phyloP scores from a whole-genome alignment of 2,113 vertebrate genomes.

The Equus przewalskii region DNA sequence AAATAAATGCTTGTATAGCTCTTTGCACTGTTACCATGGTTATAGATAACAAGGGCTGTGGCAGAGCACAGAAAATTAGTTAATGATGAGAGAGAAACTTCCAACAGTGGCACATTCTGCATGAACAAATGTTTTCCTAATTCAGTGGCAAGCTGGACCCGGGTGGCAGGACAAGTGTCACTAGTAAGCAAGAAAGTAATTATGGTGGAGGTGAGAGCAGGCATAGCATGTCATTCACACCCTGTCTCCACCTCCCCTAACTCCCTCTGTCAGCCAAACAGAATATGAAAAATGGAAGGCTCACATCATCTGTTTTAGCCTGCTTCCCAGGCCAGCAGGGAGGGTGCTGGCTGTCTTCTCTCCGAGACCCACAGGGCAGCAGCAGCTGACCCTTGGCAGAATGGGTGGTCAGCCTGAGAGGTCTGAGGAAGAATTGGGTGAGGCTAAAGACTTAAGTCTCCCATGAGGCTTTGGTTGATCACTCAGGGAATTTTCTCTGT shows the following conservation, averaged over 20 bases:
- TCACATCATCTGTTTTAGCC: background rate
- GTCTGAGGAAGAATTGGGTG: background rate
- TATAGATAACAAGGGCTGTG: constrained; percentile 54
- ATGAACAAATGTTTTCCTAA: background rate
- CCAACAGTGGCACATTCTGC: background rate
- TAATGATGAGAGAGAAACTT: constrained; percentile 46
- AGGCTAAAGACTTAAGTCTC: background rate
- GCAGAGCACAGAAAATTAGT: constrained; percentile 63
- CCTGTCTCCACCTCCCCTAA: background rate
- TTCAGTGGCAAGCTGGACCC: background rate
- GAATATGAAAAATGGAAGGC: background rate
- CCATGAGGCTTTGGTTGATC: accelerated
- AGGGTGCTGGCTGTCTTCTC: background rate
- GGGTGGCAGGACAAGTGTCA: background rate
- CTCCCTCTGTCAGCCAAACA: background rate
- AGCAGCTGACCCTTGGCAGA: background rate
- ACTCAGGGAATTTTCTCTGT: background rate
- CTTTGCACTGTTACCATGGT: constrained; percentile 73
- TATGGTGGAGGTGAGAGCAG: accelerated
- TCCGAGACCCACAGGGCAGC: background rate
- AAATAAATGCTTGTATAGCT: background rate
- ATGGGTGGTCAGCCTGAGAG: background rate
- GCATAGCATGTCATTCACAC: accelerated
- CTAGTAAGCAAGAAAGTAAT: accelerated
- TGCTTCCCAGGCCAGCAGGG: background rate